phyloP scores from a whole-genome alignment of 2,888 invertebrate species.

The Tetragonisca angustula region DNA sequence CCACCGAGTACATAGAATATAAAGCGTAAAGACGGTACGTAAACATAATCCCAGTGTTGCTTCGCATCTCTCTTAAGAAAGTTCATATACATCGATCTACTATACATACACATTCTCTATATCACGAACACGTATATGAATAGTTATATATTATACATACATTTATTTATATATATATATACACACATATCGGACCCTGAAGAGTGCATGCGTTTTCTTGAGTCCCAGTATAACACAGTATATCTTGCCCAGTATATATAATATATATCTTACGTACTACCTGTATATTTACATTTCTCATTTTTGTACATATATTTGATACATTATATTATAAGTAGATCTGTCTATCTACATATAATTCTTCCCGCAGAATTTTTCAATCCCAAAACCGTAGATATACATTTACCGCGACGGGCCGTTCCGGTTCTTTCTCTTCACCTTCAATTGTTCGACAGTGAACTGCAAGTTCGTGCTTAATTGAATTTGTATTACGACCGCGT shows the following conservation, averaged over 20 bases:
- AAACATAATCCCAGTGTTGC: slow-evolving; percentile 80
- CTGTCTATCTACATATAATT: slow-evolving; percentile 27
- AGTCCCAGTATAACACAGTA: slow-evolving; percentile 71
- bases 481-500: background rate
- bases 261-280: slow-evolving; percentile 31
- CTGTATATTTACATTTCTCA: slow-evolving; percentile 61
- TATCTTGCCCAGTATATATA: slow-evolving; percentile 36
- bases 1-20: slow-evolving; percentile 40
- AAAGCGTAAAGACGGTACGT: slow-evolving; percentile 77
- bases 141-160: slow-evolving; percentile 43
- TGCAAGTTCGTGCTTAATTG: too few relatives aligned
- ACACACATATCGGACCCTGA: slow-evolving; percentile 58
- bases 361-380: slow-evolving; percentile 55
- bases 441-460: background rate
- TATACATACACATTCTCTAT: slow-evolving; percentile 23
- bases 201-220: slow-evolving; percentile 76
- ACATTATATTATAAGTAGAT: slow-evolving; percentile 22
- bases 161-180: background rate
- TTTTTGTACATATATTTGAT: slow-evolving; percentile 55
- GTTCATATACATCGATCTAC: background rate
- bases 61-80: slow-evolving; percentile 76
- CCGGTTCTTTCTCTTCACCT: background rate
- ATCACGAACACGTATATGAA: slow-evolving; percentile 49
- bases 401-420: slow-evolving; percentile 28
- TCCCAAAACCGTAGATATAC: slow-evolving; percentile 54